These are phyloP conservation scores for Pachypanchax playfairii DNA, from an alignment of 2,113 vertebrate genomes.

Conservation along the genomic window DNA sequence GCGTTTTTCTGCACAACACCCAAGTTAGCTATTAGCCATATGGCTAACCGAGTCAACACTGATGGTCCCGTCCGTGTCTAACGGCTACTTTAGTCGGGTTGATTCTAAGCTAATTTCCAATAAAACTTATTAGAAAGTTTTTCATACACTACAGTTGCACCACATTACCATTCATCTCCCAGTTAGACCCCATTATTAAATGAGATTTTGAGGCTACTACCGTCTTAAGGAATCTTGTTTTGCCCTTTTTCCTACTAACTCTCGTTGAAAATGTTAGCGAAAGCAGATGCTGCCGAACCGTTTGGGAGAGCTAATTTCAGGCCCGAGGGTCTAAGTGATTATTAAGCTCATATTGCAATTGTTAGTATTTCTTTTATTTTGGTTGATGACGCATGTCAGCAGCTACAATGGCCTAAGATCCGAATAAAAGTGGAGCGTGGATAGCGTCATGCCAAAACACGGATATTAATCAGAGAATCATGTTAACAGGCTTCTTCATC, in stretches of 20 bases:
- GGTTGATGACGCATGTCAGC: conserved; percentile 56
- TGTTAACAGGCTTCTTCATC: conserved; percentile 18
- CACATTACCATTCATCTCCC: conserved; percentile 1
- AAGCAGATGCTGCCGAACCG: conserved; percentile 45
- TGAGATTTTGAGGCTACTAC: conserved; percentile 20
- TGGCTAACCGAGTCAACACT: conserved; percentile 47
- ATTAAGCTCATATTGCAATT: conserved; percentile 62
- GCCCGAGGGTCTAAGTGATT: conserved; percentile 59
- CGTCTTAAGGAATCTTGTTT: conserved; percentile 44
- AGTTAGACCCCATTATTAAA: neutral
- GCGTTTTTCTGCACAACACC: neutral
- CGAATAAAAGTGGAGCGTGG: conserved; percentile 41
- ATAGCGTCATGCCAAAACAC: conserved; percentile 47
- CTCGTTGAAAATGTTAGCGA: conserved; percentile 17
- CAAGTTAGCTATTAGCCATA: conserved; percentile 65
- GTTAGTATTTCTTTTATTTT: conserved; percentile 45
- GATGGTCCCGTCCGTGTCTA: conserved; percentile 54
- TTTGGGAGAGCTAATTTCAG: conserved; percentile 49
- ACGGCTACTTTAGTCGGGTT: conserved; percentile 42
- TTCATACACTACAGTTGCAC: neutral
- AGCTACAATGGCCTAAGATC: conserved; percentile 60
- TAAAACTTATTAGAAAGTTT: conserved; percentile 51
- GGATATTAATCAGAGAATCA: conserved; percentile 18
- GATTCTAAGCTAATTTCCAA: conserved; percentile 7
- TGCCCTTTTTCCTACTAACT: conserved; percentile 32